Conservation (phyloP, 37 sponge, comb jelly and placozoan genomes). For the Petrosia ficiformis region DNA sequence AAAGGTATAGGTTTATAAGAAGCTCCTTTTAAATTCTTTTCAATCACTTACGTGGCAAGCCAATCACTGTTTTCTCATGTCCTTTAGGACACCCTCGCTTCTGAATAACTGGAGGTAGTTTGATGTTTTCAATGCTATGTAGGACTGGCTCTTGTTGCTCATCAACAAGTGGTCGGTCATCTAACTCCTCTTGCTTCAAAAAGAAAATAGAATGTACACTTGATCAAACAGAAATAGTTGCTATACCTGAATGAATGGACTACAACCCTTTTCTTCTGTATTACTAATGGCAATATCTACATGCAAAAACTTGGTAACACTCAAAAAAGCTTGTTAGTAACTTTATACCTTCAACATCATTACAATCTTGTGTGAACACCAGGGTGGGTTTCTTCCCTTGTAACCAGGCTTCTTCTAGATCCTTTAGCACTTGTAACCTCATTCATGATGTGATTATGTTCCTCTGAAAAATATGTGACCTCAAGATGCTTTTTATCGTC, state of each 20-base stretch:
- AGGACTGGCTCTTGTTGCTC: not conserved
- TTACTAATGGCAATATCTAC: not conserved
- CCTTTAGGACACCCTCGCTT: not conserved
- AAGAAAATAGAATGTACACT: not conserved
- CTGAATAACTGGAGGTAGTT: not conserved
- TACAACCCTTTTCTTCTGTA: not conserved
- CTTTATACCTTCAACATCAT: not conserved
- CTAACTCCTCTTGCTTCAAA: not conserved
- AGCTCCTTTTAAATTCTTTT: not conserved
- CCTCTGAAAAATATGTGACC: too few relatives aligned
- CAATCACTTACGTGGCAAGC: not conserved
- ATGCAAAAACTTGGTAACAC: not conserved
- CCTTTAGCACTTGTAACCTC: not conserved
- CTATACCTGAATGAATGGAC: not conserved
- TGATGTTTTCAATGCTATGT: constrained; percentile 1
- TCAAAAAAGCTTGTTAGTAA: too few relatives aligned
- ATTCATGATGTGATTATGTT: too few relatives aligned
- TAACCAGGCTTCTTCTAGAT: not conserved
- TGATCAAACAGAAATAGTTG: too few relatives aligned
- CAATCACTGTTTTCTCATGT: not conserved
- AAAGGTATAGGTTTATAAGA: not conserved
- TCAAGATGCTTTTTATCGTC: too few relatives aligned
- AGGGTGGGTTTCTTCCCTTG: not conserved
- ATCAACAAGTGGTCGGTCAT: not conserved
- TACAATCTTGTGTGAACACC: not conserved